phyloP scores from a whole-genome alignment of 2,888 invertebrate genomes.

The Cyclophora punctaria region DNA sequence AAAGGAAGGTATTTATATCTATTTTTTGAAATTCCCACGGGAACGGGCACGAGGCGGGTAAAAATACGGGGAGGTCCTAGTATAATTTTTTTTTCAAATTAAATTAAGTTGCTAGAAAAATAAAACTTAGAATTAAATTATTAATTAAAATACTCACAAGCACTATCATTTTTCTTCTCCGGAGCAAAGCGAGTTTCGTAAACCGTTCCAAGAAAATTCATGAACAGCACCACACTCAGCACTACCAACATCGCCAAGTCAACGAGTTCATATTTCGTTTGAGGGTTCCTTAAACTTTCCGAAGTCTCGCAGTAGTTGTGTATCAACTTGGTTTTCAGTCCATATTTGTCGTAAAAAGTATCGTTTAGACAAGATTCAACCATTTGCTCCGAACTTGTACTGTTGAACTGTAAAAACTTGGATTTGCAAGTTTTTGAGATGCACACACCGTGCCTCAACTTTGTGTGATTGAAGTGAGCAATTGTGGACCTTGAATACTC shows the following conservation, averaged over 20 bases:
- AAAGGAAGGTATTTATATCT: no score
- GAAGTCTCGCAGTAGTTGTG: neutral
- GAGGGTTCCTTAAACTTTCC: neutral
- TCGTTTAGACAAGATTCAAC: conserved; percentile 6
- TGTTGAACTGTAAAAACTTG: neutral
- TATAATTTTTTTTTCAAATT: no score
- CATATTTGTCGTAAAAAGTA: conserved; percentile 2
- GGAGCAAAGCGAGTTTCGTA: no score
- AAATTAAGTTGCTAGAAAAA: no score
- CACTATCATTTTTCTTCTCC: no score
- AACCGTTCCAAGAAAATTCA: no score
- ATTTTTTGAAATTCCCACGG: no score
- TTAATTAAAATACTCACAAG: no score
- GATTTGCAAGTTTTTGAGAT: conserved; percentile 2
- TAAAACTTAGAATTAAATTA: neutral
- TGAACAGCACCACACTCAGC: no score
- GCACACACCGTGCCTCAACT: conserved; percentile 3
- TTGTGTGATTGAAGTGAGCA: conserved; percentile 8
- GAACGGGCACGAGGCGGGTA: no score
- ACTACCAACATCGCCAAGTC: neutral
- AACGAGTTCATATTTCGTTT: neutral
- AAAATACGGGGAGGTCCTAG: no score
- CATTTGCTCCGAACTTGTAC: neutral
- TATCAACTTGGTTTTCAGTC: conserved; percentile 1
- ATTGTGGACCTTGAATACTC: conserved; percentile 5